These are phyloP conservation scores for Heliconius aoede DNA, from an alignment of 2,888 invertebrate genomes.

Conservation along the genomic window DNA sequence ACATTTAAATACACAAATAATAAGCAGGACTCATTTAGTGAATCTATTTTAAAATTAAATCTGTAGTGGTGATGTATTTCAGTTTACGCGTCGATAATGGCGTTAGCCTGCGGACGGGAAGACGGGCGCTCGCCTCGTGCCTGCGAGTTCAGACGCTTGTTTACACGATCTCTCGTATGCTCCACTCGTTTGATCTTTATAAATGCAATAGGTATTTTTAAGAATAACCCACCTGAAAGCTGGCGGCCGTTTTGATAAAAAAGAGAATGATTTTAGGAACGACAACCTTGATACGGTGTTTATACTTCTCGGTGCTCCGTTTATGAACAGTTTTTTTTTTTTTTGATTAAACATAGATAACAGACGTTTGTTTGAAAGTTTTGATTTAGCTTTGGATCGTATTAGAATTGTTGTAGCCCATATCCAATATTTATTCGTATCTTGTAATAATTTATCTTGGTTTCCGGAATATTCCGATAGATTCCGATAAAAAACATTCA, in stretches of 20 bases:
- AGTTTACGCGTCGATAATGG: slow-evolving; percentile 59
- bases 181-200: slow-evolving; percentile 81
- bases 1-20: slow-evolving; percentile 2
- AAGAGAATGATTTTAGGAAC: slow-evolving; percentile 78
- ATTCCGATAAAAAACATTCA: too few species aligned
- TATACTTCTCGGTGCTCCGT: slow-evolving; percentile 70
- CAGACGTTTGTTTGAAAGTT: slow-evolving; percentile 73
- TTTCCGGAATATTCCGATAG: not conserved
- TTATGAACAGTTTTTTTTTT: slow-evolving; percentile 67
- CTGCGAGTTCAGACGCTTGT: slow-evolving; percentile 65
- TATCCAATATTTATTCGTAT: not conserved
- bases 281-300: slow-evolving; percentile 80
- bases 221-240: slow-evolving; percentile 76
- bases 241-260: slow-evolving; percentile 71
- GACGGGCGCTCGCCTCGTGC: slow-evolving; percentile 50
- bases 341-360: slow-evolving; percentile 64
- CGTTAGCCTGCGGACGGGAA: slow-evolving; percentile 44
- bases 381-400: slow-evolving; percentile 54
- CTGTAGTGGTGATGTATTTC: slow-evolving; percentile 59
- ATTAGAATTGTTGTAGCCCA: slow-evolving; percentile 28
- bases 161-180: slow-evolving; percentile 80
- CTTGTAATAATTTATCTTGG: not conserved
- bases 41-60: slow-evolving; percentile 36
- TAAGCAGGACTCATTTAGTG: slow-evolving; percentile 16
- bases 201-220: slow-evolving; percentile 82